Conservation (phyloP, 2,888 invertebrate genomes). For the Nysson spinosus region DNA sequence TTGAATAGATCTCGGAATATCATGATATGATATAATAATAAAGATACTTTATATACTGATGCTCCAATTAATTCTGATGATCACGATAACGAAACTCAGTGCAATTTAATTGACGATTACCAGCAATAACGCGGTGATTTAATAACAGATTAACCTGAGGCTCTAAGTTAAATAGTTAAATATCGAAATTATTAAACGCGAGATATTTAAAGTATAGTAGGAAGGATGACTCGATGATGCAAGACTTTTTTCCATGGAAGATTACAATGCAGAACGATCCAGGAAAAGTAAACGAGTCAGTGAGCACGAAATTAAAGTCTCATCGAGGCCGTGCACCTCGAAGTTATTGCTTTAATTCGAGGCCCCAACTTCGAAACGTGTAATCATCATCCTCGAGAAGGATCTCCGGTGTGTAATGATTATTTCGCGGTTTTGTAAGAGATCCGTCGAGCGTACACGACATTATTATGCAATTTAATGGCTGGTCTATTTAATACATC, state of each 20-base stretch:
- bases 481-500: constrained; percentile 21
- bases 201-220: constrained; percentile 3
- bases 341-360: constrained; percentile 48
- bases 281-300: constrained; percentile 13
- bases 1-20: too few species aligned
- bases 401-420: constrained; percentile 19
- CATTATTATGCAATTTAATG: constrained; percentile 49
- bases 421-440: constrained; percentile 49
- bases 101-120: constrained; percentile 22
- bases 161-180: background rate
- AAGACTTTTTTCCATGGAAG: too few species aligned
- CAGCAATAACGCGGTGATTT: background rate
- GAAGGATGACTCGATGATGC: too few species aligned
- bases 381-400: constrained; percentile 43
- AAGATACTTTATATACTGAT: too few species aligned
- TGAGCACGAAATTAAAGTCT: constrained; percentile 44
- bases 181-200: constrained; percentile 3
- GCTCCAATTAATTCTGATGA: too few species aligned
- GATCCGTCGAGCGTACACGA: constrained; percentile 25
- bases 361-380: constrained; percentile 16
- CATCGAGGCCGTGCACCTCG: constrained; percentile 7
- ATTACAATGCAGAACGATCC: background rate
- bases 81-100: too few species aligned
- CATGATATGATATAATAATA: too few species aligned
- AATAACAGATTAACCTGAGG: too few species aligned